Conservation (phyloP, 2,113 vertebrate genomes). For the Daboia siamensis region DNA sequence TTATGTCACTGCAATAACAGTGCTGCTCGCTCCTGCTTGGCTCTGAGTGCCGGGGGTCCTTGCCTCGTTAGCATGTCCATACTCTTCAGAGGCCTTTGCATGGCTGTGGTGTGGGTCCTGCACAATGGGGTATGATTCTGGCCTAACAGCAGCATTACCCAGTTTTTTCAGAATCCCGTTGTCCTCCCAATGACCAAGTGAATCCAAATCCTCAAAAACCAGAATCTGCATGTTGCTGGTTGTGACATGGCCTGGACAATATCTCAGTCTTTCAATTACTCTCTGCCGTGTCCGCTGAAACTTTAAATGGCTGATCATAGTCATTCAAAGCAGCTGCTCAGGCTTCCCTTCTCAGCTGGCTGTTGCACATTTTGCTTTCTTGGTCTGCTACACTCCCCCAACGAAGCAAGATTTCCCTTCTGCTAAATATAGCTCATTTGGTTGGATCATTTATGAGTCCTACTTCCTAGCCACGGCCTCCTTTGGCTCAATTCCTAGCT, state of each 20-base stretch:
- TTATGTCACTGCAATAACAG: neutral
- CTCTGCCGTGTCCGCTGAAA: neutral
- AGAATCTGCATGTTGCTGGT: neutral
- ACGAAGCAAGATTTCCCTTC: neutral
- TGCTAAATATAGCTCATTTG: slow-evolving; percentile 23
- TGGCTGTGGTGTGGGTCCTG: neutral
- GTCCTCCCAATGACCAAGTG: neutral
- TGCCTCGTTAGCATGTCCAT: neutral
- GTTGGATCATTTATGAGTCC: neutral
- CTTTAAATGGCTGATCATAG: neutral
- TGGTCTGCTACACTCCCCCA: neutral
- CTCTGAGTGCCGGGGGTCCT: neutral
- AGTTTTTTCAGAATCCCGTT: neutral
- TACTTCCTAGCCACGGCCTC: slow-evolving; percentile 10
- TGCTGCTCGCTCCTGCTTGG: neutral
- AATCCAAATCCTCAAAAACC: neutral
- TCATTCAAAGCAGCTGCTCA: neutral
- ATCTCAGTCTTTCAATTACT: neutral
- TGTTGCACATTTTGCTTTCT: neutral
- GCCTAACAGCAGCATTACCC: neutral
- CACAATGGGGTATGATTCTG: neutral
- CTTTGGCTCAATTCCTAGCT: slow-evolving; percentile 20
- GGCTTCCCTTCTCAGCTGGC: neutral
- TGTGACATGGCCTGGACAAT: neutral
- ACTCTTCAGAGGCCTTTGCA: neutral